Evolutionary conservation across 2,888 invertebrate genomes (phyloP), one percentile per base, ranked within the genome.

Genomic region (Margaritifera margaritifera): DNA sequence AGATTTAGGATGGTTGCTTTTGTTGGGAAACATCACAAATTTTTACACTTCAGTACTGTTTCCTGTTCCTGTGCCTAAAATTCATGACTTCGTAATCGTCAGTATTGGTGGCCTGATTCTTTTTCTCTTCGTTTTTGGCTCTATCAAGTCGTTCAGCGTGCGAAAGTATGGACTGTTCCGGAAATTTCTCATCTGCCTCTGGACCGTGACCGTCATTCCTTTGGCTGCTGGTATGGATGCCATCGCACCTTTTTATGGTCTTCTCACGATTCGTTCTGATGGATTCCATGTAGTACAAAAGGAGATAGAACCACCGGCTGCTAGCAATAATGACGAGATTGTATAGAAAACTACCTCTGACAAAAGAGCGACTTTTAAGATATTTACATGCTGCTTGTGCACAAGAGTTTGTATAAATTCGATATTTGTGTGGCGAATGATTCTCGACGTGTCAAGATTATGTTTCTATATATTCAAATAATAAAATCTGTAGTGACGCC

Each of bases 241-340:
- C 15, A 71, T 68, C n/a, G 74, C 76, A n/a, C 74, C 76, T 6
- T 60, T 79, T 4, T 79, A 75, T 51, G 79, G 76, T n/a, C 73
- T 75, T 64, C 72, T 72, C 57, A 76, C 76, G 1, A 63, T 73
- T 54, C 62, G 73, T 64, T 66, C 68, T 4, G 66, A 53, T 20
- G 79, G 74, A 11, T 79, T 79, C 64, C 74, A 79, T 60, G 74
- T 79, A 20, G 77, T 77, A 8, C 69, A 70, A 51, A 79, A 79
- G 64, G 75, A 79, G 59, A 70, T 57, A 8, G 27, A 25, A n/a
- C 22, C 64, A 42, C 1, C 55, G 27, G 4, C 27, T 27, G 2
- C 27, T 27, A 27, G 27, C 4, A 27, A 27, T 4, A 27, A 27
- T 27, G 27, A 27, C 27, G 27, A 27, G 2, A 27, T 27, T 27